Percentiles rank a stretch among this genome's conserved stretches.
Evolutionary conservation across 1,140 invertebrate species (phyloP).

Genomic region (Anthonomus grandis): DNA sequence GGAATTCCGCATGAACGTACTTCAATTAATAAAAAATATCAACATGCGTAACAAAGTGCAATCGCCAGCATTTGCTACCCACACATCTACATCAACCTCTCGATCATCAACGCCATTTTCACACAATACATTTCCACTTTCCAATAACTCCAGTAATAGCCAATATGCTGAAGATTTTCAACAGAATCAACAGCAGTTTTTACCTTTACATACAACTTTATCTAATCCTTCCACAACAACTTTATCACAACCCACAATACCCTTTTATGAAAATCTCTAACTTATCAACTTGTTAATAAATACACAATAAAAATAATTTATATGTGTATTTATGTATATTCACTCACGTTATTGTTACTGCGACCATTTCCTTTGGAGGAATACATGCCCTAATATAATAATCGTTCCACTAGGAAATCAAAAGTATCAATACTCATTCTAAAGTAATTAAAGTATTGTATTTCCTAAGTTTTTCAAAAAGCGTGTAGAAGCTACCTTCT

Average conservation of each 20-base stretch:
- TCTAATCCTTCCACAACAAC: neutral
- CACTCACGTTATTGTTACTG: neutral
- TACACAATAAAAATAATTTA: no score
- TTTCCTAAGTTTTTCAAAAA: neutral
- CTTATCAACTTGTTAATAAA: neutral
- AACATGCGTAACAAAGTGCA: neutral
- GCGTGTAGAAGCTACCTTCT: slow-evolving; percentile 1
- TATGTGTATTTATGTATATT: neutral
- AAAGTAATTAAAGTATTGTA: neutral
- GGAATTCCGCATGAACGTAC: neutral
- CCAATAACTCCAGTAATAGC: neutral
- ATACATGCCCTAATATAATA: neutral
- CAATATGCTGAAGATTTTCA: neutral
- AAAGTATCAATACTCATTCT: neutral
- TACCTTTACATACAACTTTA: neutral
- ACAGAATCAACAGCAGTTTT: neutral
- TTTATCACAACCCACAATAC: no score
- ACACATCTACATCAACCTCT: neutral
- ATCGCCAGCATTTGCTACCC: neutral
- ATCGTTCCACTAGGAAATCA: slow-evolving; percentile 1
- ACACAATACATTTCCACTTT: neutral
- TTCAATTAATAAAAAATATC: neutral
- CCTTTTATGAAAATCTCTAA: no score
- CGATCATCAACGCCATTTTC: neutral
- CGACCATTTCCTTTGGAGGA: slow-evolving; percentile 2